Conservation (phyloP, 1,140 invertebrate species). For the Argopecten irradians region DNA sequence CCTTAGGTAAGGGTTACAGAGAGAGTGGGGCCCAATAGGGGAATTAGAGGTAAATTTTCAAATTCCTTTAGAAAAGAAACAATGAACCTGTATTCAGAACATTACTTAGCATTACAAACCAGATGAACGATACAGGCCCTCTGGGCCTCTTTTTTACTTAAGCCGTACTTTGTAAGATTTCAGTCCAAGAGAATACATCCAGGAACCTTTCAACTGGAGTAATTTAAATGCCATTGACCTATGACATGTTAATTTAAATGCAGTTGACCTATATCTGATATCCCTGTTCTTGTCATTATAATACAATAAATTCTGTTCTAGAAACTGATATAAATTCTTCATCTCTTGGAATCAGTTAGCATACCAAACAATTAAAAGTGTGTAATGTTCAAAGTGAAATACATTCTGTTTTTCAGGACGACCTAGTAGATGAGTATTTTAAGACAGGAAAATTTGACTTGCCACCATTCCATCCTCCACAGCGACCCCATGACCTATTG, state of each 20-base stretch:
- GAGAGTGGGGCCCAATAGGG: too few species aligned
- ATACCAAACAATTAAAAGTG: not conserved
- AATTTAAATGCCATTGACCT: too few species aligned
- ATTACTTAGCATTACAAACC: too few species aligned
- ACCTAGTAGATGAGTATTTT: conserved; percentile 70
- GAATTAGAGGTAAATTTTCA: too few species aligned
- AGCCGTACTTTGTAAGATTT: too few species aligned
- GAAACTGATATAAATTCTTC: not conserved
- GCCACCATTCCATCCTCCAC: conserved; percentile 52
- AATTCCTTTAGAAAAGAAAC: too few species aligned
- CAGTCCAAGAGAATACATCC: not conserved
- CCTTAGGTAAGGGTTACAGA: too few species aligned
- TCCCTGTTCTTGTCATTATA: too few species aligned
- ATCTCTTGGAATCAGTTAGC: not conserved
- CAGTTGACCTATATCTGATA: not conserved
- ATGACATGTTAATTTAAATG: too few species aligned
- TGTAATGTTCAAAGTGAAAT: not conserved
- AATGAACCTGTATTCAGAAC: too few species aligned
- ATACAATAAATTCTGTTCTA: conserved; percentile 11
- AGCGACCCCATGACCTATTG: conserved; percentile 63
- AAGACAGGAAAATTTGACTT: conserved; percentile 67
- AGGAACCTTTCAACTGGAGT: not conserved
- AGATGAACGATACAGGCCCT: too few species aligned
- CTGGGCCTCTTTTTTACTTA: too few species aligned
- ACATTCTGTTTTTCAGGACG: conserved; percentile 66